phyloP scores from a whole-genome alignment of 2,888 invertebrate species.

The Allolobophora icterica region DNA sequence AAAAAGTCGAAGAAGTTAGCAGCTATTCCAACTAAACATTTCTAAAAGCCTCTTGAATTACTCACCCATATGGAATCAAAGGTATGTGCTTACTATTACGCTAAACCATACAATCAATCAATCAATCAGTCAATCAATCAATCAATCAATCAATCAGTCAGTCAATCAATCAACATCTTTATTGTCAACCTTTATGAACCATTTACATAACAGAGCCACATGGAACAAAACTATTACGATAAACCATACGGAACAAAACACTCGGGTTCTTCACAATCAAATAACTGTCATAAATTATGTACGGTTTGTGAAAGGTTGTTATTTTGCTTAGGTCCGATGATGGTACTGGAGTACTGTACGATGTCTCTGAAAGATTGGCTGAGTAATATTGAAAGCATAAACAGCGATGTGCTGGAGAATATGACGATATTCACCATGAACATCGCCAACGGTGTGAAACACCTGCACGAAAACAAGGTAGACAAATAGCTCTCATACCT shows the following conservation, averaged over 20 bases:
- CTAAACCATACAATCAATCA: background rate
- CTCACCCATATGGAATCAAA: background rate
- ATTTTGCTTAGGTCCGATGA: slow-evolving; percentile 30
- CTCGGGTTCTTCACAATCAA: background rate
- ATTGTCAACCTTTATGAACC: too few relatives aligned
- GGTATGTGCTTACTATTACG: background rate
- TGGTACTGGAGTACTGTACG: slow-evolving; percentile 38
- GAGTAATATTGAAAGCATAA: slow-evolving; percentile 6
- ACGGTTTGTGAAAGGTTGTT: background rate
- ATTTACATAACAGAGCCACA: too few relatives aligned
- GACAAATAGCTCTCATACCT: background rate
- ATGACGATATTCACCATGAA: slow-evolving; percentile 38
- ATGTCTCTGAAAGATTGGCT: slow-evolving; percentile 9
- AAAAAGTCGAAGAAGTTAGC: background rate
- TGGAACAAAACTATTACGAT: too few relatives aligned
- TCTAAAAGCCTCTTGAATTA: background rate
- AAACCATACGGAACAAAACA: background rate
- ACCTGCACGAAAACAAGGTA: slow-evolving; percentile 35
- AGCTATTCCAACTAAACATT: background rate
- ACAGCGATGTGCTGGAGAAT: slow-evolving; percentile 35
- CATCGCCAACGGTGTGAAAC: slow-evolving; percentile 36
- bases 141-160: too few relatives aligned
- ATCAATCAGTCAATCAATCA: too few relatives aligned
- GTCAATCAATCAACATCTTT: too few relatives aligned
- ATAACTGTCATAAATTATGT: background rate